Percentiles rank a stretch among this genome's conserved stretches.
phyloP scores from a whole-genome alignment of 92 coral and sea anemone species.

The Bergia puertoricense region DNA sequence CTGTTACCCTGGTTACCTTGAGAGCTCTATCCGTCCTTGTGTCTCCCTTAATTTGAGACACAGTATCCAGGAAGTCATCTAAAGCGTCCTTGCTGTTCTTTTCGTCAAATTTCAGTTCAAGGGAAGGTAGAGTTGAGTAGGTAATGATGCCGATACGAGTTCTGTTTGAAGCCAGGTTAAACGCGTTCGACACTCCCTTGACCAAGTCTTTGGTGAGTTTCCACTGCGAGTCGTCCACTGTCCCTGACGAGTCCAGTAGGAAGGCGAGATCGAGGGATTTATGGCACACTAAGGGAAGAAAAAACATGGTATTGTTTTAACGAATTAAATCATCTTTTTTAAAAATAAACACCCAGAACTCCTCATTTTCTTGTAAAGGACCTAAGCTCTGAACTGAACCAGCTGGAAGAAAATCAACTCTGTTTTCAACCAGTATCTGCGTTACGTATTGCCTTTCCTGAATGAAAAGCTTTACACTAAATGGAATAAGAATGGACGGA shows the following conservation, averaged over 20 bases:
- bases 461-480: no score
- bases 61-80: slow-evolving; percentile 78
- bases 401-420: no score
- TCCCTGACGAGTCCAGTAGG: slow-evolving; percentile 89
- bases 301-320: background rate
- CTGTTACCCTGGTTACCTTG: slow-evolving; percentile 26
- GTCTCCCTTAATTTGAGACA: slow-evolving; percentile 88
- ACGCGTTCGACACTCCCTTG: slow-evolving; percentile 79
- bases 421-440: no score
- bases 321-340: background rate
- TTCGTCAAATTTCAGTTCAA: slow-evolving; percentile 85
- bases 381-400: no score
- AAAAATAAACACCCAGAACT: no score
- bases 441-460: no score
- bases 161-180: slow-evolving; percentile 73
- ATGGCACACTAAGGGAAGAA: slow-evolving; percentile 62
- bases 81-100: slow-evolving; percentile 66
- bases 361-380: no score
- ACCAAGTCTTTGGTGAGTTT: slow-evolving; percentile 92
- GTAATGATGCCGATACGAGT: slow-evolving; percentile 84
- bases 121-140: slow-evolving; percentile 85
- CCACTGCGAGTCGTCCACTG: slow-evolving; percentile 93
- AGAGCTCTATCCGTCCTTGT: slow-evolving; percentile 93
- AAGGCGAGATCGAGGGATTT: slow-evolving; percentile 89
- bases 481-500: no score